Percentiles rank a stretch among this genome's conserved stretches.
Conservation (phyloP, 1,140 invertebrate species). For the Lerema accius region DNA sequence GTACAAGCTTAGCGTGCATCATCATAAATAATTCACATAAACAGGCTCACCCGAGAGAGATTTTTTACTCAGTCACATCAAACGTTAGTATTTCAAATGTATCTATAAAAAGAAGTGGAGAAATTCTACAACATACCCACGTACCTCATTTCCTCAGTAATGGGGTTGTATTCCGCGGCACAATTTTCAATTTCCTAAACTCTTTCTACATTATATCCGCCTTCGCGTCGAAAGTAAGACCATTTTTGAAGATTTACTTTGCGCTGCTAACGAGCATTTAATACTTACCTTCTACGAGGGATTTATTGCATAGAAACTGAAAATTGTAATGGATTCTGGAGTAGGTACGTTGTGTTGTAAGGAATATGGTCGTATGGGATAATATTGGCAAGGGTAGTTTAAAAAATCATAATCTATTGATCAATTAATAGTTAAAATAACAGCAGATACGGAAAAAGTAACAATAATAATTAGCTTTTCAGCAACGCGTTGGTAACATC, state of each 20-base stretch:
- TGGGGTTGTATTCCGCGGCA: slow-evolving; percentile 74
- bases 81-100: slow-evolving; percentile 29
- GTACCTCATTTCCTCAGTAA: slow-evolving; percentile 79
- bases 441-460: too few species aligned
- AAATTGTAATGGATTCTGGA: slow-evolving; percentile 35
- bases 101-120: slow-evolving; percentile 36
- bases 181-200: slow-evolving; percentile 80
- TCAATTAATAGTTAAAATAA: too few species aligned
- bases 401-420: too few species aligned
- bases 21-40: slow-evolving; percentile 18
- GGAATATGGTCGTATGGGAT: too few species aligned
- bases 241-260: slow-evolving; percentile 43
- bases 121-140: slow-evolving; percentile 73
- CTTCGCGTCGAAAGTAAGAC: slow-evolving; percentile 42
- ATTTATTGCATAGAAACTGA: slow-evolving; percentile 26
- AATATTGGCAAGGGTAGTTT: too few species aligned
- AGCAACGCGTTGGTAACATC: too few species aligned
- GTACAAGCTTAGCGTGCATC: slow-evolving; percentile 21
- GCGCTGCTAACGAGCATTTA: slow-evolving; percentile 34
- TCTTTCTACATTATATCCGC: slow-evolving; percentile 69
- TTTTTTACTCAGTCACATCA: slow-evolving; percentile 28
- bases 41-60: slow-evolving; percentile 6
- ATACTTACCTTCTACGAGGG: slow-evolving; percentile 32
- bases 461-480: too few species aligned
- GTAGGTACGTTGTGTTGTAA: too few species aligned